Conservation (phyloP, 1,140 invertebrate species). For the Drosophila sp. region DNA sequence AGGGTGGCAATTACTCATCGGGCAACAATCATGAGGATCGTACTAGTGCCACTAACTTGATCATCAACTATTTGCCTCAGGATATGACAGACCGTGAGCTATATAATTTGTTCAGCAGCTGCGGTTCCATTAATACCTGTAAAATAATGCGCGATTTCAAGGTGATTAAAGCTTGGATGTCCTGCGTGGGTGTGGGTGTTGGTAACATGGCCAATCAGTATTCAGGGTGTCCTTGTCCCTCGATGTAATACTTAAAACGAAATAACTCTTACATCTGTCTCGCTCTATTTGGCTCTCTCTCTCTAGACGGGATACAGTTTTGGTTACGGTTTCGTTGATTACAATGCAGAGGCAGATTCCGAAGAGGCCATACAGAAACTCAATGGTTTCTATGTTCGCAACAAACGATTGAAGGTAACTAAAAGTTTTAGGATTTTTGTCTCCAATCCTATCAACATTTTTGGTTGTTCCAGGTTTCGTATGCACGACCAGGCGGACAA, state of each 20-base stretch:
- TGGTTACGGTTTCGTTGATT: constrained; percentile 97
- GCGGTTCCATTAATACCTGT: constrained; percentile 94
- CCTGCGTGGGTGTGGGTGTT: not conserved
- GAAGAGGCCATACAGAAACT: constrained; percentile 92
- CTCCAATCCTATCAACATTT: not conserved
- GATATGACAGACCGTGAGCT: constrained; percentile 95
- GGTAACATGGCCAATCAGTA: constrained; percentile 1
- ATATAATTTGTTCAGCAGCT: constrained; percentile 92
- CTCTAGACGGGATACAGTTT: constrained; percentile 95
- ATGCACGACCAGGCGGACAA: constrained; percentile 94
- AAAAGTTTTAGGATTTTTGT: not conserved
- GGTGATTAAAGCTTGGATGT: constrained; percentile 83
- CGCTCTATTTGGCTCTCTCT: constrained; percentile 10
- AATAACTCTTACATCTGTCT: constrained; percentile 13
- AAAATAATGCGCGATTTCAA: constrained; percentile 96
- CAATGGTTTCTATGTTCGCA: constrained; percentile 94
- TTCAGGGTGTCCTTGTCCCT: constrained; percentile 5
- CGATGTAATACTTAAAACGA: constrained; percentile 2
- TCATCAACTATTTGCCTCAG: constrained; percentile 98
- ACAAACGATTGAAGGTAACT: constrained; percentile 90
- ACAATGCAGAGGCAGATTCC: constrained; percentile 92
- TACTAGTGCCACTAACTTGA: constrained; percentile 89
- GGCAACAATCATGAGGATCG: constrained; percentile 37
- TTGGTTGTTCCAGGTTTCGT: constrained; percentile 89
- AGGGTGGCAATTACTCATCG: constrained; percentile 3